Percentiles rank a stretch among this genome's conserved stretches.
phyloP scores from a whole-genome alignment of 2,113 vertebrate genomes.

The Cricetomys ansorgei region DNA sequence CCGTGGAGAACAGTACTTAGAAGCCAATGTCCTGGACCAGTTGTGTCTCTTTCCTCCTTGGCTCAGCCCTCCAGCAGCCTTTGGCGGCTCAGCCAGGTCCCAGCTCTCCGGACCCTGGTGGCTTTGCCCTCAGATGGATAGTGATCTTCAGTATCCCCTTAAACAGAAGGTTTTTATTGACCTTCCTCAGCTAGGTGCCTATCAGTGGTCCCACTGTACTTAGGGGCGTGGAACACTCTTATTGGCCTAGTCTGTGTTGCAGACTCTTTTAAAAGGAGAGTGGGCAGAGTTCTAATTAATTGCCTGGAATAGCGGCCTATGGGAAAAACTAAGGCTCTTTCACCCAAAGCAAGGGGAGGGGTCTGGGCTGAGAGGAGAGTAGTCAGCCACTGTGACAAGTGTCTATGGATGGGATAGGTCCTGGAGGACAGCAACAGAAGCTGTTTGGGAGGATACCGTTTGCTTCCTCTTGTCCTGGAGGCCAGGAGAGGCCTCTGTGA shows the following conservation, averaged over 20 bases:
- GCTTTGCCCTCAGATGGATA: not conserved
- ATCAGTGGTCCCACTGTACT: not conserved
- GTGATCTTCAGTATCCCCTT: not conserved
- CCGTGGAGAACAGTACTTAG: not conserved
- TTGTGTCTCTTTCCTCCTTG: not conserved
- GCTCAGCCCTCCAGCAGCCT: not conserved
- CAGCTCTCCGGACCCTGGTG: not conserved
- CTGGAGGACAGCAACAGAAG: not conserved
- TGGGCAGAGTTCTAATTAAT: not conserved
- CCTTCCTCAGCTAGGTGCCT: not conserved
- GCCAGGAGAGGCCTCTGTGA: not conserved
- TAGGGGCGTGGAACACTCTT: not conserved
- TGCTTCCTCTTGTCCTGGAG: not conserved
- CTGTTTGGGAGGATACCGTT: rapidly evolving
- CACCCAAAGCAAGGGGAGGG: not conserved
- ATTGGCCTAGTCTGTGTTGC: not conserved
- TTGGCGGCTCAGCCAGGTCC: not conserved
- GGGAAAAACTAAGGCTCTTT: not conserved
- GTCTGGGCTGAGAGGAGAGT: not conserved
- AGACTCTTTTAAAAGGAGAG: not conserved
- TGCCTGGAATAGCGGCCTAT: not conserved
- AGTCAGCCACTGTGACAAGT: not conserved
- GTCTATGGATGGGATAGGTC: not conserved
- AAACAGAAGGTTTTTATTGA: not conserved
- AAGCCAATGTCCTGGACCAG: not conserved